Percentiles rank a stretch among this genome's conserved stretches.
phyloP scores from a whole-genome alignment of 1,140 invertebrate genomes.

The Camponotus pennsylvanicus region DNA sequence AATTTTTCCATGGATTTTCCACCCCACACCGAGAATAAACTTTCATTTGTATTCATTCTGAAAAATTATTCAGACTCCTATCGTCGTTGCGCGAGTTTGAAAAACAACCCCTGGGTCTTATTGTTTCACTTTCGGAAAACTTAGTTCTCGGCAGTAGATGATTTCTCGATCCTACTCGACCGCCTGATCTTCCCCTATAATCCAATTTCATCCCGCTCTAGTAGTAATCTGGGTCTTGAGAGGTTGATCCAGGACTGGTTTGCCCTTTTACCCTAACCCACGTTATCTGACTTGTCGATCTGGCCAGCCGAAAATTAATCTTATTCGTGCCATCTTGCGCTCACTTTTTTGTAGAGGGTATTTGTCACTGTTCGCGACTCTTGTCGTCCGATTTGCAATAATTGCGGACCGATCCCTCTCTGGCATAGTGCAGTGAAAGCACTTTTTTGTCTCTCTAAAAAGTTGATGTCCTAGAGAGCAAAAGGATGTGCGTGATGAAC shows the following conservation, averaged over 20 bases:
- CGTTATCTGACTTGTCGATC: background rate
- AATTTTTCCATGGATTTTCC: background rate
- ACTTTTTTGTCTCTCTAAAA: conserved; percentile 3
- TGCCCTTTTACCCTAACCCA: background rate
- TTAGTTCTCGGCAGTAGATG: background rate
- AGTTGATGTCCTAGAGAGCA: background rate
- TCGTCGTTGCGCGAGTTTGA: background rate
- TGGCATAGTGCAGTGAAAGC: background rate
- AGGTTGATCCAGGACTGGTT: background rate
- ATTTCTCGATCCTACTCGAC: conserved; percentile 17
- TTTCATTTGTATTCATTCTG: background rate
- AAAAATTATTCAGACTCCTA: background rate
- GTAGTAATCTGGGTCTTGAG: conserved; percentile 10
- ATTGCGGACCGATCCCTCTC: background rate
- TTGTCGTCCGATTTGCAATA: background rate
- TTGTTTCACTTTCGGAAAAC: conserved; percentile 33
- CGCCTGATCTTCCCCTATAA: background rate
- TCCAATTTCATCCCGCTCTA: conserved; percentile 17
- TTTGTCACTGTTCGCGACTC: conserved; percentile 13
- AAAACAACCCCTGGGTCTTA: background rate
- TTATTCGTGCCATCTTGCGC: background rate
- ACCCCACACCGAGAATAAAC: background rate
- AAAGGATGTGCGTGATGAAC: background rate
- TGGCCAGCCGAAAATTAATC: conserved; percentile 6
- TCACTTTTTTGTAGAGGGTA: conserved; percentile 7